Base-by-base conservation (phyloP, 2,113 vertebrate genomes). In the Antechinus stuartii region DNA sequence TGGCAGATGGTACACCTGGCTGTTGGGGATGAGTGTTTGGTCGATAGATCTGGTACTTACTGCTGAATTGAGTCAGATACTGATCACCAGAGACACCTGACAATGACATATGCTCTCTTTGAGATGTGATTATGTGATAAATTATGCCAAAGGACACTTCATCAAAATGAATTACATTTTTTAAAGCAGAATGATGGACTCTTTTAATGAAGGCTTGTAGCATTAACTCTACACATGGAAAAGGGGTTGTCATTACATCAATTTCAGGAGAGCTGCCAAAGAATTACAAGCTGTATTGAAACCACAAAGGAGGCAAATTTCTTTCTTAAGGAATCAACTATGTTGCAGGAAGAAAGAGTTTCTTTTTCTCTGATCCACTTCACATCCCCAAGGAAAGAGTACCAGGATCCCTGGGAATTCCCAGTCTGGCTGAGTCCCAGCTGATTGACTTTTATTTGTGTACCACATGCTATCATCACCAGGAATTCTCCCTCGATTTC, bases 181-280 rank as follows among this genome's bases (percentile, higher is more conserved):
- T 93, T 47, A 93, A 84, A 84, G 68, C 68, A 91, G 54, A 54
- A 90, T 35, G 14, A 46, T 54, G 96, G 25, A 61, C 90, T 96
- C 89, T 26, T 97, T 98, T 94, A 92, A 90, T 90, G 30, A 94
- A 91, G n/a, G 61, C 96, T 97, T 96, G 22, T 96, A 47, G 54
- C 54, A 91, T 92, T 95, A 47, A 46, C 95, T 94, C 90, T 96
- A 92, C 76, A 68, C 57, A 76, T 22, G 91, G 56, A 92, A 90
- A 54, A 2, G 42, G 35, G 61, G 27, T 84, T 95, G 27, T 55
- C 14, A 47, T 94, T 68, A 52, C 26, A 90, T 89, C n/a, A 94
- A 91, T 94, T 94, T 95, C 92, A 94, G 93, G 90, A 96, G 42
- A 90, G 19, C 14, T 95, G 46, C 68, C 94, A 97, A 91, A 96